A percentile compares a stretch with the other conserved stretches of the same genome.
These are phyloP conservation scores for Alviniconcha strummeri DNA, from an alignment of 2,888 invertebrate species.

Conservation along the genomic window DNA sequence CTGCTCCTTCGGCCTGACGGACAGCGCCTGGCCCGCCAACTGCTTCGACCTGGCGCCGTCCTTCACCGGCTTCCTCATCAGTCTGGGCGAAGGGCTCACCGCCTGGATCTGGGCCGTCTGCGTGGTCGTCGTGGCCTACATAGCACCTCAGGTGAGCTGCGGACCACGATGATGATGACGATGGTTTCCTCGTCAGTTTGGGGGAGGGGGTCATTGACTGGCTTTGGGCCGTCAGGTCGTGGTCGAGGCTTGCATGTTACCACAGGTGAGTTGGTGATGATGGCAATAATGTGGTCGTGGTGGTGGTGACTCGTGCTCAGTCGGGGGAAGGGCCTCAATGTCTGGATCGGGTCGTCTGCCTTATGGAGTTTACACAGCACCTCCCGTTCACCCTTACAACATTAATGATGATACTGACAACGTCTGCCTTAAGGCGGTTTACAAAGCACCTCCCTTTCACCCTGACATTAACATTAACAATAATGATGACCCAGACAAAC, in stretches of 20 bases:
- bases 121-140: constrained; percentile 46
- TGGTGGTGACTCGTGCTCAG: not conserved
- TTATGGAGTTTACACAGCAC: too few relatives aligned
- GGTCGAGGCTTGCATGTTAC: not conserved
- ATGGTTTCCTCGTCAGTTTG: not conserved
- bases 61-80: constrained; percentile 65
- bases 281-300: not conserved
- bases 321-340: not conserved
- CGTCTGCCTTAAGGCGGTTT: too few relatives aligned
- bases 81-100: constrained; percentile 63
- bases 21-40: constrained; percentile 64
- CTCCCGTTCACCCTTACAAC: too few relatives aligned
- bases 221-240: too few relatives aligned
- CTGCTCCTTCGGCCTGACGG: constrained; percentile 53
- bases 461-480: too few relatives aligned
- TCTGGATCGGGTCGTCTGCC: too few relatives aligned
- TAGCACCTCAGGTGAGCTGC: not conserved
- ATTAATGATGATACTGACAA: too few relatives aligned
- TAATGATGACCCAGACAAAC: too few relatives aligned
- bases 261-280: not conserved
- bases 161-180: not conserved
- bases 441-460: too few relatives aligned
- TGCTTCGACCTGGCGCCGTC: constrained; percentile 66
- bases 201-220: too few relatives aligned
- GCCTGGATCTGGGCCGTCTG: constrained; percentile 62